Base-by-base conservation (phyloP, 1,140 invertebrate species). In the Euura lappo region DNA sequence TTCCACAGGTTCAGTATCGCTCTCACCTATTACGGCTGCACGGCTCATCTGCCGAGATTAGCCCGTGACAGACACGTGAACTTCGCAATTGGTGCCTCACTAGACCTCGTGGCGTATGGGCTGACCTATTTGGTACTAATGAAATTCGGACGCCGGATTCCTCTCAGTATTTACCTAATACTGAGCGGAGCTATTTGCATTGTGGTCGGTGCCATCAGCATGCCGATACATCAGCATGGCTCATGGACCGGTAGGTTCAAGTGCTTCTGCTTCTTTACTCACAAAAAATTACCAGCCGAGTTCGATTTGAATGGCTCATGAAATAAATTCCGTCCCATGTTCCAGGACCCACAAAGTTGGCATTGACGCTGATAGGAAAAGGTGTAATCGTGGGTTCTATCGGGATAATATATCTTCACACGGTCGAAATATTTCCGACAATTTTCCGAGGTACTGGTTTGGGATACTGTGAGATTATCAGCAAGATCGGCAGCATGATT, bases 391-490 rank as follows among this genome's bases (percentile, higher is more conserved):
- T 79, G 6, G 80, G 80, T 60, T 75, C 77, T 4, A 78, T 86
- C 70, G 83, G 74, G 7, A 76, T 81, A 45, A 77, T 80, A 4
- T 82, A 83, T 70, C 71, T 88, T 2, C 82, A 84, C 45, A 83
- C 83, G 0, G 72, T 81, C 47, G 87, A 88, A 73, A 75, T 86
- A 70, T 87, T 86, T 71, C 87, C 87, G 51, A 88, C 87, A 6
- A 79, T 86, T 60, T 71, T 83, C 43, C 80, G 87, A 64, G 84
- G 79, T 44, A 81, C 80, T 4, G 84, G 79, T 51, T 77, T 86
- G 67, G 86, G 86, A 44, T 75, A 83, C 7, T 88, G 86, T 71
- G 76, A 78, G 0, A 75, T 81, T 65, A 79, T 80, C 4, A 81
- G 79, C 4, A 82, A 85, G 76, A 77, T 87, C n/a, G 86, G 85